A percentile compares a stretch with the other conserved stretches of the same genome.
Conservation (phyloP, 2,888 invertebrate genomes). For the Papilio protenor region DNA sequence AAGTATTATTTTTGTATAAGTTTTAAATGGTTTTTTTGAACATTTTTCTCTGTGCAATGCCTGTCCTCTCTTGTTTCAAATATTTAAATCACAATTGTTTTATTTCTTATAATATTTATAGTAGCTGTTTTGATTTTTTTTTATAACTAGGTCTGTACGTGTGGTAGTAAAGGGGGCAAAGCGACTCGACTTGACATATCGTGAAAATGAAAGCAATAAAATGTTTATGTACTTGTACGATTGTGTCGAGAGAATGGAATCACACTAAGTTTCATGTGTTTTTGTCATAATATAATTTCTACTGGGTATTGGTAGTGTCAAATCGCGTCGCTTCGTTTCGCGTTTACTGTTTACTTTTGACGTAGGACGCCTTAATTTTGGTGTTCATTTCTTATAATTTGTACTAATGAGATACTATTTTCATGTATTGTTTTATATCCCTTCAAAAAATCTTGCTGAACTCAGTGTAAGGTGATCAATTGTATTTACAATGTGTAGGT, state of each 20-base stretch:
- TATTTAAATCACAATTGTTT: slow-evolving; percentile 24
- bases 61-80: neutral
- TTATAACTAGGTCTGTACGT: neutral
- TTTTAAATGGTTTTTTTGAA: slow-evolving; percentile 28
- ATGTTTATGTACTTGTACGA: neutral
- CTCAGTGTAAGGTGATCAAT: neutral
- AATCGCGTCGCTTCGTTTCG: neutral
- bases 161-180: neutral
- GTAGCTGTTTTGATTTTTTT: slow-evolving; percentile 8
- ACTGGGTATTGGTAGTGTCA: neutral
- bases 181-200: neutral
- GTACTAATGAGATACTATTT: neutral
- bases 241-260: neutral
- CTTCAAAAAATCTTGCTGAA: neutral
- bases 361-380: neutral
- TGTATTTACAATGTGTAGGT: neutral
- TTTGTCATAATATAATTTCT: neutral
- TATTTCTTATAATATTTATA: slow-evolving; percentile 14
- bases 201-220: neutral
- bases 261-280: neutral
- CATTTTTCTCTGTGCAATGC: slow-evolving; percentile 13
- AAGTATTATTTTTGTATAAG: slow-evolving; percentile 30
- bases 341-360: neutral
- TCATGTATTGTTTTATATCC: neutral
- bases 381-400: slow-evolving; percentile 2